Evolutionary conservation across 1,140 invertebrate genomes (phyloP).

Genomic region (Melitaea cinxia): DNA sequence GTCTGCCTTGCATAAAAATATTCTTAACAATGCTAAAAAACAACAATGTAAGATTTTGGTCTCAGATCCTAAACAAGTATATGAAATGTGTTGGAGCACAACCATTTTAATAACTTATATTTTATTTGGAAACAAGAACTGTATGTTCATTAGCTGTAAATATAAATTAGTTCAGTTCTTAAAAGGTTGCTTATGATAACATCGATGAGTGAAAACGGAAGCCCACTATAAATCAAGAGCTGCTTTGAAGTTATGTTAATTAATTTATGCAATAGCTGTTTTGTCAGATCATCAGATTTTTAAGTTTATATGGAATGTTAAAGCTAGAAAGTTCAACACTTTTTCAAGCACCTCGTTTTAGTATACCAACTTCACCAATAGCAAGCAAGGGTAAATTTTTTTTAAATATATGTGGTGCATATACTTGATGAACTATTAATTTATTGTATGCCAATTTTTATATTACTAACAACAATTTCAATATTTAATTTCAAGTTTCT

Average conservation of each 20-base stretch:
- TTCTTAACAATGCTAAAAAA: background rate
- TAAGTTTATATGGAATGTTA: background rate
- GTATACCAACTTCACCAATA: background rate
- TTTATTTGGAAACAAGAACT: background rate
- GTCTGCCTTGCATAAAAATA: background rate
- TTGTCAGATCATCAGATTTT: background rate
- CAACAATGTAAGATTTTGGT: background rate
- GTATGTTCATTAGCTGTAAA: no score
- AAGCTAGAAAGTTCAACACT: conserved; percentile 5
- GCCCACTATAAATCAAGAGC: background rate
- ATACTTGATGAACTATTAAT: no score
- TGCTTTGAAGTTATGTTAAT: background rate
- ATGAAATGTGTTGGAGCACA: background rate
- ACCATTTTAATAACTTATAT: background rate
- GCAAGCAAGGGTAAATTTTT: background rate
- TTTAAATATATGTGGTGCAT: background rate
- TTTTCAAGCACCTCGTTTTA: conserved; percentile 1
- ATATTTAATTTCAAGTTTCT: background rate
- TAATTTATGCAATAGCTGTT: background rate
- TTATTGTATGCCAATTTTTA: background rate
- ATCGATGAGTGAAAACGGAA: background rate
- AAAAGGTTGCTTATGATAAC: background rate
- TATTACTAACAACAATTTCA: background rate
- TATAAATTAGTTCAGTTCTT: no score
- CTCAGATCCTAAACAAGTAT: conserved; percentile 1